phyloP scores from a whole-genome alignment of 2,888 invertebrate species.

The Trachelus tabidus region DNA sequence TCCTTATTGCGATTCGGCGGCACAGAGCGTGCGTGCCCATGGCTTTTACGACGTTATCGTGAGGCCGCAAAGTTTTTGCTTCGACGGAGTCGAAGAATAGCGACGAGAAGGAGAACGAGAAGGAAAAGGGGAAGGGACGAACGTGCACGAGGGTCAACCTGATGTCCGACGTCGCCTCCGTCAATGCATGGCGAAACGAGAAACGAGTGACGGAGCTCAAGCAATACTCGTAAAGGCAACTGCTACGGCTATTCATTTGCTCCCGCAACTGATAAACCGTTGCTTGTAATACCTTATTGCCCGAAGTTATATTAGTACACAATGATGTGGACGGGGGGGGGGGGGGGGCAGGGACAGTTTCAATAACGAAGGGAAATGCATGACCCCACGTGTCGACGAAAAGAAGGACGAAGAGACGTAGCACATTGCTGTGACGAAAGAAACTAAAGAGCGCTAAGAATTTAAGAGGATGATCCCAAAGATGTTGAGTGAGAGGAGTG shows the following conservation, averaged over 20 bases:
- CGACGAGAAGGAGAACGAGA: no score
- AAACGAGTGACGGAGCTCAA: constrained; percentile 40
- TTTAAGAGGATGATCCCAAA: constrained; percentile 14
- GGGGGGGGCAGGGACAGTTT: no score
- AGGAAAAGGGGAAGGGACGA: no score
- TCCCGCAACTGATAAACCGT: neutral
- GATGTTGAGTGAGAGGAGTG: constrained; percentile 8
- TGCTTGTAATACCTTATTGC: no score
- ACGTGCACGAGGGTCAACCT: no score
- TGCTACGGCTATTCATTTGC: constrained; percentile 49
- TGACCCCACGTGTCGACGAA: constrained; percentile 6
- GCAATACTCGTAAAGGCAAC: constrained; percentile 50
- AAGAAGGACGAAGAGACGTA: constrained; percentile 19
- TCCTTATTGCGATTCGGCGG: no score
- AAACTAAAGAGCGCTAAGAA: neutral
- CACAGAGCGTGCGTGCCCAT: no score
- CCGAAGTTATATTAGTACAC: no score
- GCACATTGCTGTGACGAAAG: neutral
- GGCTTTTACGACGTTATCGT: no score
- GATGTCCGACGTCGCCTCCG: constrained; percentile 33
- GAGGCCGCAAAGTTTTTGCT: no score
- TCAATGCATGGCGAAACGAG: constrained; percentile 50
- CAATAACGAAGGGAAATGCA: neutral
- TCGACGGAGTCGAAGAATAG: no score
- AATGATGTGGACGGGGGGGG: no score